Evolutionary conservation across 2,888 invertebrate genomes (phyloP).

Genomic region (Congeria kusceri): DNA sequence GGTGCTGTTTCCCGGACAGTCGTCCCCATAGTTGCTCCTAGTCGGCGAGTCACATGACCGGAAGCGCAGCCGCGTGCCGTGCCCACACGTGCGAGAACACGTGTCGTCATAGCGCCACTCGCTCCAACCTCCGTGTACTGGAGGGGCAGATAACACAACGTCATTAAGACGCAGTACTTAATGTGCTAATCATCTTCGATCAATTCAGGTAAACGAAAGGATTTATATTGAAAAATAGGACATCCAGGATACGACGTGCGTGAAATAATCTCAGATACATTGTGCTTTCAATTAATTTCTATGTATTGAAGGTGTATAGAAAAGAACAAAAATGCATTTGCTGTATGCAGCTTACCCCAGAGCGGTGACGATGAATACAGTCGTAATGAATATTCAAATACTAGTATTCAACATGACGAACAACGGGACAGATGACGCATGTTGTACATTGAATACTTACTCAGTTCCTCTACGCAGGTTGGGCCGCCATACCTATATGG

Average conservation of each 20-base stretch:
- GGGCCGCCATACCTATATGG: constrained; percentile 48
- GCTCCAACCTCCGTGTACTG: constrained; percentile 62
- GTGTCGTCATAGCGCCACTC: constrained; percentile 41
- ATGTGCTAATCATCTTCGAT: not conserved
- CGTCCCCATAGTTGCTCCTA: constrained; percentile 51
- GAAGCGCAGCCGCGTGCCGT: constrained; percentile 36
- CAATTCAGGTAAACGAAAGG: too few species aligned
- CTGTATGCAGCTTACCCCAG: too few species aligned
- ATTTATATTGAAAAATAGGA: too few species aligned
- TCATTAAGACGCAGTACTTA: not conserved
- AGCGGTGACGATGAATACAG: too few species aligned
- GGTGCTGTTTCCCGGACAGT: constrained; percentile 59
- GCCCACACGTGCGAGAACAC: constrained; percentile 54
- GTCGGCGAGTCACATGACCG: constrained; percentile 53
- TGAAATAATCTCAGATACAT: too few species aligned
- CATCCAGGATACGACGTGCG: not conserved
- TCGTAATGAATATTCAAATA: too few species aligned
- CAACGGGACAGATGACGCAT: too few species aligned
- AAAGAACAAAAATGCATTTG: too few species aligned
- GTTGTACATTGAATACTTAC: constrained; percentile 20
- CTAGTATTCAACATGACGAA: too few species aligned
- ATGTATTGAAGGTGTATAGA: too few species aligned
- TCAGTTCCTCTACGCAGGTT: constrained; percentile 54
- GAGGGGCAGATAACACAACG: too few species aligned
- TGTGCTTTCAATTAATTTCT: too few species aligned